Conservation (phyloP, 1,140 invertebrate species). For the Lepidurus packardi region DNA sequence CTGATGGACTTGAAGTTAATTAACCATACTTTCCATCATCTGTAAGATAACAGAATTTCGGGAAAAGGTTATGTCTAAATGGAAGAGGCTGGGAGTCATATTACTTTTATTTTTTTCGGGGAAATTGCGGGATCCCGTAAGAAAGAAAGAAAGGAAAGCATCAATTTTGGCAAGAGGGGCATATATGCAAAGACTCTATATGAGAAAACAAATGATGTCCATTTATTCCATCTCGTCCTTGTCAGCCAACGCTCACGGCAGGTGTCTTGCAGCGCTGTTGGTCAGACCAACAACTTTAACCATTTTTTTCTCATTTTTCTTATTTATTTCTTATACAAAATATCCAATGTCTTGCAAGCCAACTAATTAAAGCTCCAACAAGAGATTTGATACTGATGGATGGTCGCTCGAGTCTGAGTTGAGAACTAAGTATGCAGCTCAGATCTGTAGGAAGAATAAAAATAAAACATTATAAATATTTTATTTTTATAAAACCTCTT, state of each 20-base stretch:
- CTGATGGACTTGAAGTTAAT: not conserved
- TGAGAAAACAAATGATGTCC: conserved; percentile 1
- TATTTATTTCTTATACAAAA: not conserved
- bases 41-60: not conserved
- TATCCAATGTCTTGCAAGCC: not conserved
- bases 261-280: not conserved
- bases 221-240: conserved; percentile 15
- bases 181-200: not conserved
- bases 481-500: no score
- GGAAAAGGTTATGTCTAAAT: not conserved
- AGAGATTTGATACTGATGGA: conserved; percentile 11
- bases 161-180: not conserved
- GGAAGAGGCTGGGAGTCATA: not conserved
- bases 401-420: not conserved
- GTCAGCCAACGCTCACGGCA: conserved; percentile 20
- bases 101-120: no score
- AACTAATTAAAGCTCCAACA: conserved; percentile 10
- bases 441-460: no score
- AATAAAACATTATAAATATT: no score
- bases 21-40: not conserved
- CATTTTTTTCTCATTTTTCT: conserved; percentile 1
- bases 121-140: no score
- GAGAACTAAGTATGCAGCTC: no score
- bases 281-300: not conserved
- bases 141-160: not conserved